Base-by-base conservation (phyloP, 1,140 invertebrate species). In the Rhynchophorus ferrugineus region DNA sequence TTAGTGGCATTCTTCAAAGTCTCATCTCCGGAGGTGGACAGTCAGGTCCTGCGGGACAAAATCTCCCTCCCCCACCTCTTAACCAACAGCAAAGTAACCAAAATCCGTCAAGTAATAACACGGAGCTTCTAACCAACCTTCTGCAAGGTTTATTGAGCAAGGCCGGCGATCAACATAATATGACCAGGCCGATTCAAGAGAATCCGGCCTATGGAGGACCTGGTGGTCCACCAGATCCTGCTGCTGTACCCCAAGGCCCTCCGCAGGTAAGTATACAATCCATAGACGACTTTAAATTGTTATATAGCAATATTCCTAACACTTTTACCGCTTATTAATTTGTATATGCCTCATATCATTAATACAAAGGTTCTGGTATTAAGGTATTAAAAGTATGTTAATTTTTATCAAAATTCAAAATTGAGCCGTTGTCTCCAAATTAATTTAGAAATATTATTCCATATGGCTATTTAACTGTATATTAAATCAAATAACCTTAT, bases 121-220 rank as follows among this genome's bases (percentile, higher is more conserved):
- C 24, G 13, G 49, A 51, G 20, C 16, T 46, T 34, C 20, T 53
- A 17, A 17, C 43, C 2, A 39, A 24, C 39, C 19, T 53, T 11
- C 14, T 53, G 43, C 43, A 53, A 34, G 50, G 50, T 24, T 18
- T 53, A 2, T 29, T 53, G 20, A 41, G 21, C 34, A 45, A 39
- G 19, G 50, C 43, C 33, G 24, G 34, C 9, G 35, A 53, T 22
- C 50, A 53, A 21, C 44, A 45, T 11, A 42, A 53, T 33, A 45
- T n/a, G 13, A 57, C 56, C n/a, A 53, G 56, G 37, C 56, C 49
- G 6, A 54, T 57, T 9, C 56, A 53, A 34, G 55, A 53, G 41
- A 57, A 44, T 17, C 33, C 24, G 24, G 24, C 5, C 11, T 29
- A 29, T 29, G 5, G 5, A 29, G 37, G 47, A 21, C 42, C 39